These are phyloP conservation scores for Dunckerocampus dactyliophorus DNA, from an alignment of 2,113 vertebrate species.

Conservation along the genomic window DNA sequence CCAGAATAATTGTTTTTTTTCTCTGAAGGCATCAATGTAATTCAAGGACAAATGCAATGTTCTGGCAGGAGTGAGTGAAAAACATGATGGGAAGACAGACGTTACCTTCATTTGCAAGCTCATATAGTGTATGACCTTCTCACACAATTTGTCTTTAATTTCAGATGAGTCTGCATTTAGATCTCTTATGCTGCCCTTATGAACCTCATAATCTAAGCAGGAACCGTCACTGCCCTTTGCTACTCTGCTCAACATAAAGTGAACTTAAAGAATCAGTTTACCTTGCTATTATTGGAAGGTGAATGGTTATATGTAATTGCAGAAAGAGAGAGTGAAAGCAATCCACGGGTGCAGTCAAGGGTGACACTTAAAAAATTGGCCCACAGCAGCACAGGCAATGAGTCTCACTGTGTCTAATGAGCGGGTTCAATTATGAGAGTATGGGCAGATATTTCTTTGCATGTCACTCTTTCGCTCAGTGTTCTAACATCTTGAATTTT, in stretches of 20 bases:
- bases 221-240: conserved; percentile 25
- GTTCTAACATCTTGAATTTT: conserved; percentile 3
- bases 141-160: conserved; percentile 40
- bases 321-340: conserved; percentile 17
- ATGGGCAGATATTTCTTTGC: conserved; percentile 7
- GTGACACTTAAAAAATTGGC: conserved; percentile 27
- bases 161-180: conserved; percentile 33
- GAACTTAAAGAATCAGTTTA: conserved; percentile 31
- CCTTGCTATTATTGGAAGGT: conserved; percentile 42
- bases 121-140: conserved; percentile 22
- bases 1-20: conserved; percentile 39
- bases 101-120: conserved; percentile 31
- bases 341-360: conserved; percentile 23
- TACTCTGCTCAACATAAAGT: conserved; percentile 36
- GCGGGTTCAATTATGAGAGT: conserved; percentile 3
- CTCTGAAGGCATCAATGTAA: conserved; percentile 28
- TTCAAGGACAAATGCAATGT: conserved; percentile 16
- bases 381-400: conserved; percentile 12
- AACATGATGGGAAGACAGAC: conserved; percentile 3
- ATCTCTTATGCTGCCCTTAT: conserved; percentile 47
- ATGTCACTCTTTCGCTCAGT: conserved; percentile 10
- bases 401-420: conserved; percentile 34
- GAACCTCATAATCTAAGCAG: neutral
- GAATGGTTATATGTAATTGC: conserved; percentile 65
- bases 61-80: conserved; percentile 20